Evolutionary conservation across 1,140 invertebrate genomes (phyloP), one percentile per base, ranked within the genome.

Genomic region (Agrypnia vestita): DNA sequence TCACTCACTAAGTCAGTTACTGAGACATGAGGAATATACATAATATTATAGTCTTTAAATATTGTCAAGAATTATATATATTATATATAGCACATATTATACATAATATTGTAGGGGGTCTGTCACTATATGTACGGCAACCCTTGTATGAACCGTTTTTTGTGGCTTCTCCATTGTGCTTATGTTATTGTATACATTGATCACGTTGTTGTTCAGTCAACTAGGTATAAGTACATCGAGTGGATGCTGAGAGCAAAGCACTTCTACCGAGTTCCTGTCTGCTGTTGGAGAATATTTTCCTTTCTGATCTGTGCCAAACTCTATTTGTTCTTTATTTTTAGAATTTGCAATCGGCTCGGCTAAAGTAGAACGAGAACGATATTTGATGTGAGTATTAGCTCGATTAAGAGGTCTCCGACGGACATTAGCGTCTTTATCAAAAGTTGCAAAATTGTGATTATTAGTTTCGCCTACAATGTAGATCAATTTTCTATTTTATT

Each of bases 111-210:
- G 8, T 43, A 67, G 25, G 17, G 62, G 25, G 73, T 46, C 17
- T 76, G 55, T 76, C 53, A 21, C 1, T 76, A 15, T 47, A 43
- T 46, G 47, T 19, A 46, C 13, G 19, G 51, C 53, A 55, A 73
- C 10, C 25, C 49, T 72, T 73, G 71, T 55, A 73, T 35, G 1
- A 44, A 12, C 12, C 25, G 11, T 17, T 49, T 56, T 61, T 47
- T 59, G 74, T 62, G 46, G 56, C 61, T 62, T 61, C 74, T 76
- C 61, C 21, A 47, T 59, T 62, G 56, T 76, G 74, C 61, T 71
- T 25, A 47, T 49, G 21, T 64, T n/a, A n/a, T n/a, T 67, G 62
- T 67, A n/a, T 17, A 46, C 25, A 35, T 67, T 35, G 13, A 76
- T 61, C 49, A 19, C 53, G 17, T 10, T 21, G 44, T 64, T 51